phyloP scores from a whole-genome alignment of 2,113 vertebrate species.

The Oreochromis spilurus region DNA sequence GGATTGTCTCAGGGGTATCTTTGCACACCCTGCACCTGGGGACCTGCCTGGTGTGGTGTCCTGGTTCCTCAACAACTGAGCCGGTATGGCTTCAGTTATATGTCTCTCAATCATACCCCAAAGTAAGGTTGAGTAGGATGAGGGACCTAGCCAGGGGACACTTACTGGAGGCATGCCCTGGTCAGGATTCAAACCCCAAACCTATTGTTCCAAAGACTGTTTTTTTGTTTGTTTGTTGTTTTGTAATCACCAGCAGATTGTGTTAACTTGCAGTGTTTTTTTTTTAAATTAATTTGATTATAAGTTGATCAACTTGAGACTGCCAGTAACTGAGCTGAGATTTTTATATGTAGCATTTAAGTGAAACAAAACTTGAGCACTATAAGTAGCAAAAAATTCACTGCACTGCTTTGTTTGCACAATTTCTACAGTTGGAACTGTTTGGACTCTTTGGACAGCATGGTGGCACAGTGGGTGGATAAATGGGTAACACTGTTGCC shows the following conservation, averaged over 20 bases:
- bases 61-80: neutral
- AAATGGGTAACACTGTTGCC: neutral
- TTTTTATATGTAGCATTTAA: neutral
- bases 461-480: neutral
- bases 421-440: neutral
- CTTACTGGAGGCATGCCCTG: neutral
- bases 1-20: neutral
- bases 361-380: neutral
- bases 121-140: neutral
- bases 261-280: neutral
- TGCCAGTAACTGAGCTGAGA: neutral
- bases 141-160: neutral
- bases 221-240: neutral
- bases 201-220: neutral
- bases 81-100: rapidly evolving
- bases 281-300: neutral
- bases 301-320: neutral
- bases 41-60: neutral
- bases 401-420: rapidly evolving
- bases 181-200: neutral
- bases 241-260: neutral
- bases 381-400: neutral
- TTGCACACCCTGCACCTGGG: neutral
- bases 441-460: neutral
- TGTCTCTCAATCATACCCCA: neutral